Conservation (phyloP, 2,797 vertebrate species). For the Australoheros facetus region DNA sequence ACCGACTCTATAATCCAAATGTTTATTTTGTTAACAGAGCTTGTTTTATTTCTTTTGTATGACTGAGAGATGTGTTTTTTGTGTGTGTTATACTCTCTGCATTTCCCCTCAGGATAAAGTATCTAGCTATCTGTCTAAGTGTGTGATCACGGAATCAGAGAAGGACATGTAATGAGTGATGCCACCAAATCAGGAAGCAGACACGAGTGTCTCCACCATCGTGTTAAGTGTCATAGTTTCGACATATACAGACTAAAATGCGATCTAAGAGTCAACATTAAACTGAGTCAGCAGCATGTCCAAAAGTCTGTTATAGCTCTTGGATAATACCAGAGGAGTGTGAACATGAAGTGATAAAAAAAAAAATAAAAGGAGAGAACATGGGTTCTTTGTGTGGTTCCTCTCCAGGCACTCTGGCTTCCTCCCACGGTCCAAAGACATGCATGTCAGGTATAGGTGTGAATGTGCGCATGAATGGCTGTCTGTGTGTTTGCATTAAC, state of each 20-base stretch:
- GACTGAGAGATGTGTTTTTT: too few relatives aligned
- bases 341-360: neutral
- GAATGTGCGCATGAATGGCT: neutral
- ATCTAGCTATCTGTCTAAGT: too few relatives aligned
- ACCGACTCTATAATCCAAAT: neutral
- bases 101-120: too few relatives aligned
- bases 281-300: neutral
- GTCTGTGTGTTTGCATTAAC: neutral
- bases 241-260: neutral
- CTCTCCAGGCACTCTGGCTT: neutral
- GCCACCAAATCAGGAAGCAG: neutral
- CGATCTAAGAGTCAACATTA: neutral
- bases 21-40: neutral
- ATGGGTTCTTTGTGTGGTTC: neutral
- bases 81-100: too few relatives aligned
- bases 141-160: neutral
- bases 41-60: too few relatives aligned
- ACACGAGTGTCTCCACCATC: too few relatives aligned
- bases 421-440: neutral
- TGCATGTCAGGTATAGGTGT: neutral
- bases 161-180: neutral
- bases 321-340: neutral
- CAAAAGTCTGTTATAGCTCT: fast-evolving
- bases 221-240: neutral
- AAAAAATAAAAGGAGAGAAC: neutral